Conservation (phyloP, 2,113 vertebrate species). For the Oceanodroma tethys region DNA sequence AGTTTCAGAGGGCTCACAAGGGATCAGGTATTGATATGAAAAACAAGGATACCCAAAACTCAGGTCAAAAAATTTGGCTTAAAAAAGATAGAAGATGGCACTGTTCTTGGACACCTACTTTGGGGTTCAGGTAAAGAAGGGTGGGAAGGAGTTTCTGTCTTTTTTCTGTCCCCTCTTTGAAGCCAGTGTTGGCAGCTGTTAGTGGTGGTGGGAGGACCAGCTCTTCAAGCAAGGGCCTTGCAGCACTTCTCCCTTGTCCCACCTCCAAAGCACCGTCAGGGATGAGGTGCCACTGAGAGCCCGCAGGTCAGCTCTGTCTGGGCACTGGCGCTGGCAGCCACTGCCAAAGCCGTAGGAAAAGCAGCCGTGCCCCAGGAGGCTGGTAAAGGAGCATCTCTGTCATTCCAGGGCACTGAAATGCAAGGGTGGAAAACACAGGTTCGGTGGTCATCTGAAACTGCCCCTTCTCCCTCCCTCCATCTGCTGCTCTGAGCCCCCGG, state of each 20-base stretch:
- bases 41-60: background rate
- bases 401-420: background rate
- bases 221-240: background rate
- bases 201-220: background rate
- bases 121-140: background rate
- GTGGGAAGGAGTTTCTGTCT: background rate
- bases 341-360: background rate
- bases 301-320: background rate
- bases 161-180: background rate
- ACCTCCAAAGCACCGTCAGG: background rate
- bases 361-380: background rate
- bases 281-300: background rate
- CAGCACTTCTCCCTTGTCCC: accelerated
- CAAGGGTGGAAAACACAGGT: background rate
- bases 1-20: background rate
- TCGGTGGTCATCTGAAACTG: background rate
- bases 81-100: background rate
- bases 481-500: background rate
- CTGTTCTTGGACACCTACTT: background rate
- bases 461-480: background rate
- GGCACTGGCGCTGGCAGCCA: background rate
- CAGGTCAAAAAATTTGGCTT: background rate
- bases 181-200: background rate
- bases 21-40: background rate
- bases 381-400: background rate